phyloP scores from a whole-genome alignment of 2,888 invertebrate species.

The Drosophila recens region DNA sequence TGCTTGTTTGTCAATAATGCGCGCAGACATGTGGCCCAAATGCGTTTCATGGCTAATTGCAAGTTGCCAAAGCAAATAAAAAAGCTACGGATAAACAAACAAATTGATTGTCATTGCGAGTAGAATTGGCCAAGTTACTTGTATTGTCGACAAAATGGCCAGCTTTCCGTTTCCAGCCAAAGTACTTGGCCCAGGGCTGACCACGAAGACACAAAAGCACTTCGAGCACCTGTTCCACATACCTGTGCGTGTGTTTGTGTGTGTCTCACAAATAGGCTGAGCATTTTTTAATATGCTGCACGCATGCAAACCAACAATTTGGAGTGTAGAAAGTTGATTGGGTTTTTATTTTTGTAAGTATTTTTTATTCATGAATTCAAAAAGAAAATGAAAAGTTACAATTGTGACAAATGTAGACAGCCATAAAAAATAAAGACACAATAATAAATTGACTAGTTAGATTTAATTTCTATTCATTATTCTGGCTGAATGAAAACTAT shows the following conservation, averaged over 20 bases:
- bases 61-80: constrained; percentile 37
- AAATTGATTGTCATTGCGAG: constrained; percentile 72
- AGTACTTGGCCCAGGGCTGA: constrained; percentile 49
- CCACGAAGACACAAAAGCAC: constrained; percentile 45
- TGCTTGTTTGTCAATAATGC: constrained; percentile 38
- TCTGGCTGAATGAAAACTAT: background rate
- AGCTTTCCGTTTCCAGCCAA: constrained; percentile 34
- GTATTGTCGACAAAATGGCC: constrained; percentile 14
- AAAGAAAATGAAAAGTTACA: constrained; percentile 41
- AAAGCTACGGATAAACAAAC: constrained; percentile 33
- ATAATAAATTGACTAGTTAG: too few species aligned
- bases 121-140: constrained; percentile 60
- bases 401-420: constrained; percentile 43
- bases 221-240: constrained; percentile 48
- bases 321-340: constrained; percentile 79
- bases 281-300: constrained; percentile 79
- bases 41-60: constrained; percentile 75
- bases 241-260: constrained; percentile 1
- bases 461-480: background rate
- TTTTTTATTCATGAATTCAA: constrained; percentile 35
- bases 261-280: constrained; percentile 61
- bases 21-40: constrained; percentile 52
- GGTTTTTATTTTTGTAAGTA: constrained; percentile 50
- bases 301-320: constrained; percentile 79
- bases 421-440: constrained; percentile 9